Evolutionary conservation across 2,113 vertebrate species (phyloP), one percentile per base, ranked within the genome.

Genomic region (Oryctolagus cuniculus): DNA sequence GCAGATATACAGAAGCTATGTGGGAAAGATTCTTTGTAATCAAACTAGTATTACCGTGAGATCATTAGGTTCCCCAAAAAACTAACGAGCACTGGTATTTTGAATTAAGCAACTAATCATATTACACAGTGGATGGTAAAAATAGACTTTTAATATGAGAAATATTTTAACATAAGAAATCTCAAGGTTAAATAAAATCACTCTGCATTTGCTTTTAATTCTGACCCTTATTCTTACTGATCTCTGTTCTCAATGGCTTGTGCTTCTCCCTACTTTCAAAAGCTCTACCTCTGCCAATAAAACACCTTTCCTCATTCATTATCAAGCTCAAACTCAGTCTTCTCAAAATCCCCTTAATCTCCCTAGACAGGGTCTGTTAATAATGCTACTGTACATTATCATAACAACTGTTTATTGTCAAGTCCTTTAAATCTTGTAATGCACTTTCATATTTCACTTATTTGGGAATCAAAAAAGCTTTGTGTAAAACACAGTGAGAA

Each of bases 21-120:
- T 69, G 72, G 77, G 74, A 94, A 95, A 92, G 53, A 72, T 96
- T 97, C 95, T 98, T 97, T 21, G 98, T 97, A 81, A 98, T 58
- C 3, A 97, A 97, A 96, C 98, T 87, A 74, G 98, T 85, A 58
- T 97, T 98, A 93, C 98, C 98, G 90, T 98, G 93, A 72, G 74
- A 89, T 78, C 49, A 31, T 84, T 61, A 96, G 34, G n/a, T 44
- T 90, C 98, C 95, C 80, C 97, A 96, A 96, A 98, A 98, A 97
- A 96, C 95, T 95, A 89, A 97, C 96, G 25, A 97, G 89, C 86
- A 97, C 78, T 34, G 96, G 86, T 75, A 97, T 97, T 86, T 88
- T 84, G 6, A 94, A 90, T 84, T 97, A 87, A 93, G 64, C 72
- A 89, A 98, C 82, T 61, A 89, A 92, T 67, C 96, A 81, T 96